These are phyloP conservation scores for Leptodactylus fuscus DNA, from an alignment of 2,113 vertebrate genomes.

Conservation along the genomic window DNA sequence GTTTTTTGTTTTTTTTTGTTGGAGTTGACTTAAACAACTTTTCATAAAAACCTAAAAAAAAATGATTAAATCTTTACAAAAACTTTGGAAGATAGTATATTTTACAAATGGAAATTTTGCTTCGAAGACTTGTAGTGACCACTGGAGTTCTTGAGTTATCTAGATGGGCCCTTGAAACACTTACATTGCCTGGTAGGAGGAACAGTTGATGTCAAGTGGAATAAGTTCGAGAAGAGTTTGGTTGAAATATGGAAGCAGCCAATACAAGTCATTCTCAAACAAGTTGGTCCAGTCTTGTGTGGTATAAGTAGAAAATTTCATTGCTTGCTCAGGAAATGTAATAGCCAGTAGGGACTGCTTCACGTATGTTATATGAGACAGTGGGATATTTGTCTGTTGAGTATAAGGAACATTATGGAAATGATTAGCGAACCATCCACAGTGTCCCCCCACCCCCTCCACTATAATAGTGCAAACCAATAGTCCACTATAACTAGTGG, in stretches of 20 bases:
- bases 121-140: not conserved
- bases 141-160: not conserved
- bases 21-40: too few relatives aligned
- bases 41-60: too few relatives aligned
- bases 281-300: slow-evolving; percentile 45
- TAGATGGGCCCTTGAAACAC: not conserved
- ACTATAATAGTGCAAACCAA: too few relatives aligned
- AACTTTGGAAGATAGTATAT: not conserved
- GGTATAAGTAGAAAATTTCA: slow-evolving; percentile 9
- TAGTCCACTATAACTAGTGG: too few relatives aligned
- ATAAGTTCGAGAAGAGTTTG: slow-evolving; percentile 32
- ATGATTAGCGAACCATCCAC: not conserved
- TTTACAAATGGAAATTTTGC: not conserved
- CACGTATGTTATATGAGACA: not conserved
- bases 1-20: too few relatives aligned
- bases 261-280: slow-evolving; percentile 13
- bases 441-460: too few relatives aligned
- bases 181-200: slow-evolving; percentile 55
- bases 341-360: slow-evolving; percentile 20
- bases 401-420: not conserved
- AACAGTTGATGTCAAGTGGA: slow-evolving; percentile 37
- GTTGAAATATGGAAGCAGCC: slow-evolving; percentile 25
- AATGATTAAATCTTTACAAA: not conserved
- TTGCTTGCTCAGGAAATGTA: not conserved
- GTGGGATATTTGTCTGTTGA: slow-evolving; percentile 25